These are phyloP conservation scores for Drosophila pandora DNA, from an alignment of 1,140 invertebrate genomes.

Conservation along the genomic window DNA sequence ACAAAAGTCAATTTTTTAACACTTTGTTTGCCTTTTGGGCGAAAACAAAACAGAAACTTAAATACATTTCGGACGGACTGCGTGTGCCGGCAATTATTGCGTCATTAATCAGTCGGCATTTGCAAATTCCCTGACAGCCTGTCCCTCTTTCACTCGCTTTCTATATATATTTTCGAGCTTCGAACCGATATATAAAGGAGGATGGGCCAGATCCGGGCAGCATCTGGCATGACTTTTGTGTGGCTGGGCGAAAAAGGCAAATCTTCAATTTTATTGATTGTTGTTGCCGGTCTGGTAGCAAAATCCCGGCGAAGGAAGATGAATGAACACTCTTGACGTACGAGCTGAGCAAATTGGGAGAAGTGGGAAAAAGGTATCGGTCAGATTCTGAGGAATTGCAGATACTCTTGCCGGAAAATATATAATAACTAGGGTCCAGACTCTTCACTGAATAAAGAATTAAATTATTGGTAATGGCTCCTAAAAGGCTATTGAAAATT, in stretches of 20 bases:
- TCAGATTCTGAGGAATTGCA: neutral
- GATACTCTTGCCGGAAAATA: constrained; percentile 18
- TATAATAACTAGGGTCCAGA: neutral
- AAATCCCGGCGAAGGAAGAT: constrained; percentile 75
- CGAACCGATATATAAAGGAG: constrained; percentile 11
- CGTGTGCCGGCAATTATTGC: constrained; percentile 78
- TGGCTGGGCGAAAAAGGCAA: constrained; percentile 68
- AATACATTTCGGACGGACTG: constrained; percentile 45
- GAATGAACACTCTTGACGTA: constrained; percentile 74
- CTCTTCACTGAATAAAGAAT: neutral
- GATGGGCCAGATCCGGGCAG: constrained; percentile 21
- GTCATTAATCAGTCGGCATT: constrained; percentile 82
- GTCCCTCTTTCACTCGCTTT: constrained; percentile 38
- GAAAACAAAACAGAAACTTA: constrained; percentile 62
- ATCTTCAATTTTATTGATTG: constrained; percentile 82
- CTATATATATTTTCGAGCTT: constrained; percentile 34
- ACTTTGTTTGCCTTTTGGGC: constrained; percentile 61
- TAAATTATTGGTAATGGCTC: neutral
- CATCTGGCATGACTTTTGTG: constrained; percentile 76
- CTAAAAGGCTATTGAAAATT: neutral
- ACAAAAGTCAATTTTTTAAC: constrained; percentile 78
- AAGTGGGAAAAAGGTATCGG: constrained; percentile 7
- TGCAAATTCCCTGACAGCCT: constrained; percentile 71
- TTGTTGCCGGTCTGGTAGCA: constrained; percentile 37
- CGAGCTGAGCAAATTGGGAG: constrained; percentile 43